Conservation (phyloP, 2,888 invertebrate genomes). For the Eulithis testata region DNA sequence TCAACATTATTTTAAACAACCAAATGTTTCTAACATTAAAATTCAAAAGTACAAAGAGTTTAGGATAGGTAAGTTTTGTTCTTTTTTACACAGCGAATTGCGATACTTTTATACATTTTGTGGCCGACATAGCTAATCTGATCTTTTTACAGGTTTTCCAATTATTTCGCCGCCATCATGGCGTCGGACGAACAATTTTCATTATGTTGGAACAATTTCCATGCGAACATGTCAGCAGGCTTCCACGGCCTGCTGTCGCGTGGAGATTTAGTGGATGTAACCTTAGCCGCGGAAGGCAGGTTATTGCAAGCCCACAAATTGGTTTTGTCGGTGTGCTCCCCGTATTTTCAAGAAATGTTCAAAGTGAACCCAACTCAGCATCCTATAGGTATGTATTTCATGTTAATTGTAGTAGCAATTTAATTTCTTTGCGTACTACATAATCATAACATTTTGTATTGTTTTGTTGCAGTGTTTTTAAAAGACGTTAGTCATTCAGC, state of each 20-base stretch:
- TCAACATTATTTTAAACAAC: conserved; percentile 68
- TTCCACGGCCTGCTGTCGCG: conserved; percentile 89
- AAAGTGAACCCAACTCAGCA: conserved; percentile 88
- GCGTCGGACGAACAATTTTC: conserved; percentile 90
- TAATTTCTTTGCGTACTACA: not conserved
- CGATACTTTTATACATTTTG: not conserved
- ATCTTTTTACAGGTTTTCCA: conserved; percentile 63
- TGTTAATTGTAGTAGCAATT: not conserved
- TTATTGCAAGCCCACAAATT: conserved; percentile 89
- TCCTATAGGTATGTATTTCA: conserved; percentile 84
- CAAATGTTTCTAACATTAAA: conserved; percentile 80
- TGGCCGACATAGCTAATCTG: no score
- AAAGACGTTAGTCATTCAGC: conserved; percentile 89
- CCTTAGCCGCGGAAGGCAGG: conserved; percentile 88
- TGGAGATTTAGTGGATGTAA: conserved; percentile 88
- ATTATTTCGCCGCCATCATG: conserved; percentile 83
- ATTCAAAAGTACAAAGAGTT: conserved; percentile 80
- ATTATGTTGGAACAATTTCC: conserved; percentile 91
- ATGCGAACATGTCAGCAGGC: conserved; percentile 88
- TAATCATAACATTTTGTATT: not conserved
- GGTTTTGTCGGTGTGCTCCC: conserved; percentile 89
- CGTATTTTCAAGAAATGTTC: conserved; percentile 90
- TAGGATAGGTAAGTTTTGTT: conserved; percentile 72
- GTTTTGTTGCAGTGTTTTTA: conserved; percentile 85
- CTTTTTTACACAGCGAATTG: no score